These are phyloP conservation scores for Biston betularia DNA, from an alignment of 2,888 invertebrate genomes.

Conservation along the genomic window DNA sequence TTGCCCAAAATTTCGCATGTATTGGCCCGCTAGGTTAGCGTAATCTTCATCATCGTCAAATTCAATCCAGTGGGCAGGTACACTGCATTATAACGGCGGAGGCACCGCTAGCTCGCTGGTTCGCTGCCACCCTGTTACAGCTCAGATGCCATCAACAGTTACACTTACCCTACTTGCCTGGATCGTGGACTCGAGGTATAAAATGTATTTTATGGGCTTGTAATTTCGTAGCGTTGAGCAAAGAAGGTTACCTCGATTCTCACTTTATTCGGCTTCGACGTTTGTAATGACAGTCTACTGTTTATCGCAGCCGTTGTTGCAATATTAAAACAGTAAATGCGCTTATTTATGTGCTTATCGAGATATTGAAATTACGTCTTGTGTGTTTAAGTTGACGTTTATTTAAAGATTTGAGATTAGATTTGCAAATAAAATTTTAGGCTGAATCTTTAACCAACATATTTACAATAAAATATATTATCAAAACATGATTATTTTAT, in stretches of 20 bases:
- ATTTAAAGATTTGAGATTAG: too few relatives aligned
- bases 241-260: constrained; percentile 8
- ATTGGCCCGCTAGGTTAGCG: constrained; percentile 21
- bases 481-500: too few relatives aligned
- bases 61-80: constrained; percentile 39
- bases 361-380: too few relatives aligned
- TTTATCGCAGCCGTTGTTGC: too few relatives aligned
- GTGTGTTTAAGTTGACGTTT: too few relatives aligned
- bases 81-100: constrained; percentile 48
- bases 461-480: too few relatives aligned
- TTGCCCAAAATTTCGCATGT: constrained; percentile 12
- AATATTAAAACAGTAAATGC: too few relatives aligned
- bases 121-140: constrained; percentile 36
- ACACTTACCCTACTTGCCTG: constrained; percentile 57
- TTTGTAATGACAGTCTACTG: not conserved
- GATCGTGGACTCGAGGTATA: constrained; percentile 35
- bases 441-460: too few relatives aligned
- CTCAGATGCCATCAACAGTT: constrained; percentile 45
- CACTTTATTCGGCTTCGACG: not conserved
- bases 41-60: constrained; percentile 45
- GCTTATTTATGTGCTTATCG: too few relatives aligned
- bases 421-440: too few relatives aligned
- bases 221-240: constrained; percentile 11
- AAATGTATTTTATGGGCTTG: constrained; percentile 31
- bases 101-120: constrained; percentile 47